phyloP scores from a whole-genome alignment of 2,888 invertebrate species.

The Chaitophorus viminalis region DNA sequence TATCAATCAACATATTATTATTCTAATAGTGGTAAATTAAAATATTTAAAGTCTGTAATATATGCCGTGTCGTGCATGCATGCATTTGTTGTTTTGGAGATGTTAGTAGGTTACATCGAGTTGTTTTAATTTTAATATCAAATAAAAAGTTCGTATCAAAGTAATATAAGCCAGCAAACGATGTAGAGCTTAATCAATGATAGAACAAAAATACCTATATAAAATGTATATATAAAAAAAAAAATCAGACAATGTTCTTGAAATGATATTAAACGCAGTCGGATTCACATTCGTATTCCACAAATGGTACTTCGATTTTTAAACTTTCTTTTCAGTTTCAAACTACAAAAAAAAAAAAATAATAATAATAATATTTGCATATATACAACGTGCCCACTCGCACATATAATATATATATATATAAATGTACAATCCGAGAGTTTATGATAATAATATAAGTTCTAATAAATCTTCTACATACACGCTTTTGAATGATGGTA shows the following conservation, averaged over 20 bases:
- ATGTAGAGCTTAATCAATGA: background rate
- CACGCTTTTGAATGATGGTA: background rate
- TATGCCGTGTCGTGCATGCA: no score
- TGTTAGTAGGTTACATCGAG: no score
- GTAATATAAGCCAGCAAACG: background rate
- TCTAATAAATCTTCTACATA: background rate
- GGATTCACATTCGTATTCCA: constrained; percentile 9
- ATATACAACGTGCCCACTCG: background rate
- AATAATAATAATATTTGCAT: no score
- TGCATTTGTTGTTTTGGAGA: no score
- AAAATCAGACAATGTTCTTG: background rate
- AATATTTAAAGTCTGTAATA: no score
- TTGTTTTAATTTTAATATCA: background rate
- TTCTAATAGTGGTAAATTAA: no score
- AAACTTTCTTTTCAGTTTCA: constrained; percentile 30
- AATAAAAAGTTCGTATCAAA: background rate
- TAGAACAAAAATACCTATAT: background rate
- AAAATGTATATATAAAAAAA: background rate
- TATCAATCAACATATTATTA: no score
- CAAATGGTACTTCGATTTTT: constrained; percentile 22
- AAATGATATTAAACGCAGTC: constrained; percentile 11
- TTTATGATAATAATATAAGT: constrained; percentile 28
- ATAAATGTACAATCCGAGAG: background rate
- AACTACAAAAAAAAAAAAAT: constrained; percentile 21
- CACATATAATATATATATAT: background rate